These are phyloP conservation scores for Mesitornis unicolor DNA, from an alignment of 2,113 vertebrate genomes.

Conservation along the genomic window DNA sequence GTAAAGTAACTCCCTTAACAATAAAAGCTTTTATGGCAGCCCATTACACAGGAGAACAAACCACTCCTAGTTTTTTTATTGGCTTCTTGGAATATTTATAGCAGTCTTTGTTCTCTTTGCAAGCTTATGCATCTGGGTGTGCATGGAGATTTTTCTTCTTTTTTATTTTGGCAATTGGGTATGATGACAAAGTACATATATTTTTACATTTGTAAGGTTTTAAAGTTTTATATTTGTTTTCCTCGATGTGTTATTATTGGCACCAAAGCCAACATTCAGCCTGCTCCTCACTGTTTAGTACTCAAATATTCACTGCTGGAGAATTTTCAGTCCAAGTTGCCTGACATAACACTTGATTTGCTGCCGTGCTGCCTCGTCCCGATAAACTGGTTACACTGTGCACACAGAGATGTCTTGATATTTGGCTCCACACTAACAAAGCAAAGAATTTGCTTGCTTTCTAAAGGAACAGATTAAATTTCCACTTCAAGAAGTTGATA, in stretches of 20 bases:
- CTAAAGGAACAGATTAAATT: constrained; percentile 15
- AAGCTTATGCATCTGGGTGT: constrained; percentile 63
- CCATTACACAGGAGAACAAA: constrained; percentile 77
- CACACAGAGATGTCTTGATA: not conserved
- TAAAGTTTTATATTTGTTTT: constrained; percentile 18
- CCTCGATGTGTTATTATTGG: not conserved
- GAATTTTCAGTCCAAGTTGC: not conserved
- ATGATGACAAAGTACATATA: not conserved
- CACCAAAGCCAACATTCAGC: not conserved
- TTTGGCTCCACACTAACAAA: constrained; percentile 19
- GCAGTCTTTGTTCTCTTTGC: constrained; percentile 78
- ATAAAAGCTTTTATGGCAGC: constrained; percentile 82
- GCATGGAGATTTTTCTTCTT: not conserved
- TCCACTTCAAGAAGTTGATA: not conserved
- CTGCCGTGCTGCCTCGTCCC: not conserved
- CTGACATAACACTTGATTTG: constrained; percentile 21
- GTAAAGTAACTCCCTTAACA: constrained; percentile 81
- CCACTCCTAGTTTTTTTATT: constrained; percentile 79
- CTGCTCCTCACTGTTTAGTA: not conserved
- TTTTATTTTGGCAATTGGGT: not conserved
- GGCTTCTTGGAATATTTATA: constrained; percentile 81
- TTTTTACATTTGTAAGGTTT: constrained; percentile 38
- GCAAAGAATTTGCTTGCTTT: not conserved
- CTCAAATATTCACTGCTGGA: not conserved
- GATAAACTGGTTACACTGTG: constrained; percentile 52